These are phyloP conservation scores for Nerophis lumbriciformis DNA, from an alignment of 2,113 vertebrate species.

Conservation along the genomic window DNA sequence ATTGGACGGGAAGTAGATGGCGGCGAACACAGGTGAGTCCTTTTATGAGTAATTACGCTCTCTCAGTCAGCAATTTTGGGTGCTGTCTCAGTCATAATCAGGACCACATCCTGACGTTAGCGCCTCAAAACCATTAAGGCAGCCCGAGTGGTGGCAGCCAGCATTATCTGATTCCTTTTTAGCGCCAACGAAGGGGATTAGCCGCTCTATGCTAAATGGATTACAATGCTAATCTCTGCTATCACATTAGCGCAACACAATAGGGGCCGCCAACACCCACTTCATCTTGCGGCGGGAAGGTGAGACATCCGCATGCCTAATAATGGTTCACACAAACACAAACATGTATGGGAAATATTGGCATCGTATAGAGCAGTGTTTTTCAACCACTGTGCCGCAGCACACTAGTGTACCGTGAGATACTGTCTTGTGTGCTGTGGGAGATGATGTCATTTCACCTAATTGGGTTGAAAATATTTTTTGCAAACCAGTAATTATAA, in stretches of 20 bases:
- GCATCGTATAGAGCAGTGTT: too few relatives aligned
- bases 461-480: too few relatives aligned
- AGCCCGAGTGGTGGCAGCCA: slow-evolving; percentile 43
- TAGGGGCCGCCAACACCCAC: slow-evolving; percentile 53
- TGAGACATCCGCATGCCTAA: slow-evolving; percentile 30
- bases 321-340: slow-evolving; percentile 14
- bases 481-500: too few relatives aligned
- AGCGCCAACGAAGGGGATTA: slow-evolving; percentile 76
- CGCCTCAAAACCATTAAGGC: slow-evolving; percentile 59
- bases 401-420: too few relatives aligned
- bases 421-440: too few relatives aligned
- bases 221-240: slow-evolving; percentile 77
- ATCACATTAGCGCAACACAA: slow-evolving; percentile 72
- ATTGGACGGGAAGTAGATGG: slow-evolving; percentile 63
- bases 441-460: too few relatives aligned
- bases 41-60: slow-evolving; percentile 47
- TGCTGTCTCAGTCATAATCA: slow-evolving; percentile 39
- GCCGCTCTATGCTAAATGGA: slow-evolving; percentile 74
- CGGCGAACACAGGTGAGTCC: slow-evolving; percentile 34
- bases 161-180: slow-evolving; percentile 70
- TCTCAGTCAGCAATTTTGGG: slow-evolving; percentile 21
- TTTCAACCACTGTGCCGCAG: too few relatives aligned
- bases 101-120: slow-evolving; percentile 42
- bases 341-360: slow-evolving; percentile 13
- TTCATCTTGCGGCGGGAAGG: slow-evolving; percentile 50